Base-by-base conservation (phyloP, 1,140 invertebrate genomes). In the Neoseiulus cucumeris region DNA sequence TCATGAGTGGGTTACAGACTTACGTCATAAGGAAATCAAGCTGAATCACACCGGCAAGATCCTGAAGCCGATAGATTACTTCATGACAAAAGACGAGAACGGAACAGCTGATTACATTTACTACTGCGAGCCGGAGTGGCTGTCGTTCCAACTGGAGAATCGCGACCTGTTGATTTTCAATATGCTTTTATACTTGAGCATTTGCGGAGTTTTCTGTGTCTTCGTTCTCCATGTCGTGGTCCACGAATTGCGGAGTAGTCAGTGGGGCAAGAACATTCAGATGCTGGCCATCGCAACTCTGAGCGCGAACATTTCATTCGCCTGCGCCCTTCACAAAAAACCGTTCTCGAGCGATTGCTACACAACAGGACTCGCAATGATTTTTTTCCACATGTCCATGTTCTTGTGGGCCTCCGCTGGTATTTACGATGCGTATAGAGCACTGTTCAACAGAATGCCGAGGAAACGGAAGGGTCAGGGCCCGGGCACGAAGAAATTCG, bases 301-400 rank as follows among this genome's bases (percentile, higher is more conserved):
- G 12, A 17, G 51, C 22, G 51, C 51, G 22, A 59, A 59, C 51
- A 59, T 59, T 29, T 29, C 51, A 33, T 59, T 59, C 33, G 51
- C 51, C 22, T 59, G 51, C 51, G 51, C 51, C 4, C 51, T 59
- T 25, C 22, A 59, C 22, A 59, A 59, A 9, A n/a, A 25, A 33
- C 51, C 51, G 51, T 59, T 59, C 22, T 25, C 51, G 14, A 59
- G 51, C 51, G 51, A 59, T 25, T 59, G 51, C 51, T 59, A 59
- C 22, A 59, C 51, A 25, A 59, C 51, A 20, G 51, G 51, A 18
- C 51, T 59, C 22, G 51, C 51, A 5, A 59, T 59, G 51, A 59
- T 59, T 25, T 59, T 59, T 20, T 59, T 59, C 51, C 51, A 59
- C 33, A 18, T 59, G 22, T 25, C 51, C 25, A 59, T 59, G 51